Evolutionary conservation across 2,888 invertebrate species (phyloP), one percentile per base, ranked within the genome.

Genomic region (Blera fallax): DNA sequence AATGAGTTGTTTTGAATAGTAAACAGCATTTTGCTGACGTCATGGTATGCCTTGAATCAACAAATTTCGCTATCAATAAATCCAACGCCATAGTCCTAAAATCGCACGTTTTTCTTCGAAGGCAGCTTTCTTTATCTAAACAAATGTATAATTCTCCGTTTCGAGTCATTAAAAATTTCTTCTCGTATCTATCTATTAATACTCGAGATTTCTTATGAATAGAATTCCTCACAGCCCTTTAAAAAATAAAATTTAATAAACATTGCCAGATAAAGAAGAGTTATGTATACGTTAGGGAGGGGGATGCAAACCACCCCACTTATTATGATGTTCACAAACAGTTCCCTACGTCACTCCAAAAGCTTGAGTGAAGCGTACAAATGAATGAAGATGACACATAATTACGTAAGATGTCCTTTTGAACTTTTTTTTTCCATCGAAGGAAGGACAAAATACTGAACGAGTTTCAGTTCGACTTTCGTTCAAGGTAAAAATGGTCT

Each of bases 351-450:
- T 45, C 14, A 56, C 24, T n/a, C 45, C 70, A 60, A 48, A 34
- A 34, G 34, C 45, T 60, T 34, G 24, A 60, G 37, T 54, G 40
- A 69, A 77, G 58, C 58, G n/a, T 52, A 48, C 60, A 77, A 69
- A 60, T 77, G 60, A 69, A 69, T 69, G 77, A 69, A 77, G 77
- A 69, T 77, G 77, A 77, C 77, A 77, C 77, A 60, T 77, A 69
- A 77, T 77, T 62, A 69, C 37, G 40, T 69, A 69, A 69, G 52
- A 78, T 62, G 70, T 70, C 78, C 77, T 70, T 62, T 77, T 60
- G 60, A 77, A 69, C 60, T 69, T n/a, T 69, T 69, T 67, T 21
- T 58, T 60, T 72, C 29, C 18, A 8, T 18, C n/a, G 3, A 14
- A 34, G 16, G 7, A 43, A 62, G 62, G 27, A 45, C 18, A 37